Conservation (phyloP, 1,140 invertebrate species). For the Macrotrachela quadricornifera region DNA sequence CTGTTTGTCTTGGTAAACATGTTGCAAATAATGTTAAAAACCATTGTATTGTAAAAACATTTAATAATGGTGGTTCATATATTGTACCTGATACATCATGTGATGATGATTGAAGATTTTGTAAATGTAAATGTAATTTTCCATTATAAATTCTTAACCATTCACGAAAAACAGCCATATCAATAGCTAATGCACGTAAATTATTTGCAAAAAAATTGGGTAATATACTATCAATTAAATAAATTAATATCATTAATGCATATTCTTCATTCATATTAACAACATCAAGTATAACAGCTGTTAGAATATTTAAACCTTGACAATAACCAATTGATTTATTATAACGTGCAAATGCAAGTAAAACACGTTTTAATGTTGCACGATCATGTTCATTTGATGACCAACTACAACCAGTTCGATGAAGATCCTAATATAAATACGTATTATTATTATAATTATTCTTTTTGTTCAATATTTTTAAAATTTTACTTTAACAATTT, state of each 20-base stretch:
- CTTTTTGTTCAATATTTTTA: too few relatives aligned
- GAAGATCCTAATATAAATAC: conserved; percentile 41
- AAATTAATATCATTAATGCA: conserved; percentile 86
- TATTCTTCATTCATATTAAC: conserved; percentile 70
- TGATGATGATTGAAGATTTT: too few relatives aligned
- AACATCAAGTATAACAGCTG: conserved; percentile 80
- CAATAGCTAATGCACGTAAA: conserved; percentile 68
- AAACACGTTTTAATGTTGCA: conserved; percentile 65
- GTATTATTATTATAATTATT: too few relatives aligned
- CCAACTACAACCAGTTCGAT: conserved; percentile 59
- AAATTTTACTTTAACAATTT: conserved; percentile 56
- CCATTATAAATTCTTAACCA: conserved; percentile 41
- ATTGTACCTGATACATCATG: conserved; percentile 1
- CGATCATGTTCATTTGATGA: conserved; percentile 75
- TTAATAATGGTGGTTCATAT: conserved; percentile 80
- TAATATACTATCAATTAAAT: conserved; percentile 76
- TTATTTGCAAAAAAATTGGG: conserved; percentile 85
- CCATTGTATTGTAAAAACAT: conserved; percentile 99
- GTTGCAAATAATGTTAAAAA: conserved; percentile 89
- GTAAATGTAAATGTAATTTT: too few relatives aligned
- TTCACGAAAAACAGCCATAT: conserved; percentile 91
- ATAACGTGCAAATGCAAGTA: conserved; percentile 75
- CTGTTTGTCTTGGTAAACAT: conserved; percentile 66
- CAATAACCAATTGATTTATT: conserved; percentile 63
- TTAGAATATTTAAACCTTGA: conserved; percentile 82